These are phyloP conservation scores for Dynastes tityus DNA, from an alignment of 2,888 invertebrate species.

Conservation along the genomic window DNA sequence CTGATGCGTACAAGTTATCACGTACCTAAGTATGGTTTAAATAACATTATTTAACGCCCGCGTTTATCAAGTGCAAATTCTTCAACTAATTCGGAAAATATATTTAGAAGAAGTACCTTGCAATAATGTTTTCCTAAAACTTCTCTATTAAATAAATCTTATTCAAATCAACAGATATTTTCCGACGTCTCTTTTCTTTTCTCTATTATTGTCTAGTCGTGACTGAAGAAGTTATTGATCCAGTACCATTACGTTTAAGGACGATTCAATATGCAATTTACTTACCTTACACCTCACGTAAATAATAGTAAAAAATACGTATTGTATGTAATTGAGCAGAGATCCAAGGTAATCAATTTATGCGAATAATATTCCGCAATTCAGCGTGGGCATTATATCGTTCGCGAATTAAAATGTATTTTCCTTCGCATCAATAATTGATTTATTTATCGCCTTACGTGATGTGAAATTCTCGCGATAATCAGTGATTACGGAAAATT, in stretches of 20 bases:
- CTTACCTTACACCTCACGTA: background rate
- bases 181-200: too few species aligned
- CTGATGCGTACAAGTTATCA: too few species aligned
- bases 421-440: constrained; percentile 1
- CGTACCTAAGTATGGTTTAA: too few species aligned
- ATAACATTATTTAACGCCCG: too few species aligned
- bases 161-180: too few species aligned
- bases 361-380: background rate
- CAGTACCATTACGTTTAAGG: background rate
- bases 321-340: too few species aligned
- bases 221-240: background rate
- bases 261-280: constrained; percentile 1
- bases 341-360: background rate
- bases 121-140: too few species aligned
- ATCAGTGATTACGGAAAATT: constrained; percentile 11
- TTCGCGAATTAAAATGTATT: constrained; percentile 1
- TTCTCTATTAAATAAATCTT: too few species aligned
- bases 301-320: background rate
- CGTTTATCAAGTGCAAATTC: too few species aligned
- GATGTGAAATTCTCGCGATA: background rate
- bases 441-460: constrained; percentile 17
- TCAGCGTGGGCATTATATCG: background rate
- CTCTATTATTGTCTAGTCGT: background rate
- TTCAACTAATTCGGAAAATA: too few species aligned
- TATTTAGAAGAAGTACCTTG: too few species aligned